Base-by-base conservation (phyloP, 2,888 invertebrate genomes). In the Eupithecia subumbrata region DNA sequence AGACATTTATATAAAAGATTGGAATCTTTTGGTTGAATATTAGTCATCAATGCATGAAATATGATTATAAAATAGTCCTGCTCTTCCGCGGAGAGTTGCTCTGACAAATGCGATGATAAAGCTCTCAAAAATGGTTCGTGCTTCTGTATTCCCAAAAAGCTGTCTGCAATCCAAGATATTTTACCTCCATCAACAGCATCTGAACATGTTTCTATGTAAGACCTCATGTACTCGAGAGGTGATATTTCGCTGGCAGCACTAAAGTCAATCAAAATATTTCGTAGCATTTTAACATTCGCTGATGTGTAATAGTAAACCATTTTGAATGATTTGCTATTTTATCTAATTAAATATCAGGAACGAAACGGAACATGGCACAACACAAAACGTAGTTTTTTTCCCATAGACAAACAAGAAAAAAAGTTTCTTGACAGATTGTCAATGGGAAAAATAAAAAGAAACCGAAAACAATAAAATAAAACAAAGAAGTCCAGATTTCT, bases 291-390 rank as follows among this genome's bases (percentile, higher is more conserved):
- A 22, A 94, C 88, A 81, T 94, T 94, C 78, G 82, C 85, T 60
- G 93, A 94, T 79, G 92, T 94, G 79, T 89, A 83, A 82, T 89
- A 94, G 86, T 89, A 94, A 87, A 93, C 94, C 94, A 95, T 95
- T 84, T 81, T 88, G 78, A 79, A 80, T 78, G 79, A 77, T 82
- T 83, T 81, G 25, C 14, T 60, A 25, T 4, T 12, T 11, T 75
- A 77, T 71, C 75, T 79, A 72, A 69, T 76, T 81, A 76, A 83
- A 83, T 83, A 82, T 84, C 81, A 84, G 82, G 84, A 83, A 85
- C 78, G 77, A 83, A 84, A 85, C 82, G 81, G 82, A 86, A 86
- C 84, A 84, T 89, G 84, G 84, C 9, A 60, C 60, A 60, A 60
- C 60, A 60, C 60, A 60, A 60, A 22, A 56, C 56, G 25, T 25